Conservation (phyloP, 2,888 invertebrate species). For the Campaea margaritaria region DNA sequence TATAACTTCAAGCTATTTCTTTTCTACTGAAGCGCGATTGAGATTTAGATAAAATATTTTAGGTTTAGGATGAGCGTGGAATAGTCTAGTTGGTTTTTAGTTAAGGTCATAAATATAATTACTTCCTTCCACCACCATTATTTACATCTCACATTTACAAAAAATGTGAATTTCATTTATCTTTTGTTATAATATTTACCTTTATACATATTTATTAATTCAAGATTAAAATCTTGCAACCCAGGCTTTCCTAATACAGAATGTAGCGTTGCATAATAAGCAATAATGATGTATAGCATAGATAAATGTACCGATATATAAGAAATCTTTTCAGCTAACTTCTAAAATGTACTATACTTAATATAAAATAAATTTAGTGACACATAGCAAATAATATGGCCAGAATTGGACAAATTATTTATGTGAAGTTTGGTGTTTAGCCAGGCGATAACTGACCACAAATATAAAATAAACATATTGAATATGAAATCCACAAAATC, state of each 20-base stretch:
- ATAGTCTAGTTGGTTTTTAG: neutral
- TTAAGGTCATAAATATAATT: neutral
- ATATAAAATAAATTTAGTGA: constrained; percentile 8
- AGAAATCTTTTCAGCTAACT: too few relatives aligned
- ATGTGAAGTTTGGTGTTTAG: constrained; percentile 13
- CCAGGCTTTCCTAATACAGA: too few relatives aligned
- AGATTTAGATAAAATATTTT: neutral
- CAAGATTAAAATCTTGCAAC: too few relatives aligned
- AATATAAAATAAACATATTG: neutral
- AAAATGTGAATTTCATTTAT: too few relatives aligned
- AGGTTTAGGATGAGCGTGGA: neutral
- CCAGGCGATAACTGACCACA: constrained; percentile 4
- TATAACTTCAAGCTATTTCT: constrained; percentile 56
- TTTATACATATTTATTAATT: too few relatives aligned
- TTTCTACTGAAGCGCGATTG: constrained; percentile 55
- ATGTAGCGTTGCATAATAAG: too few relatives aligned
- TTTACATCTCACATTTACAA: too few relatives aligned
- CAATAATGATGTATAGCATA: too few relatives aligned
- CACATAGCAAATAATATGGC: constrained; percentile 18
- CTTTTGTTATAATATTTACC: too few relatives aligned
- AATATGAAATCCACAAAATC: neutral
- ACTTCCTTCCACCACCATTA: too few relatives aligned
- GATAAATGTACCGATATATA: too few relatives aligned
- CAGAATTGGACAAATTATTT: constrained; percentile 6
- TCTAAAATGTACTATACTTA: too few relatives aligned